A percentile compares a stretch with the other conserved stretches of the same genome.
These are phyloP conservation scores for Selene dorsalis DNA, from an alignment of 2,797 vertebrate species.

Conservation along the genomic window DNA sequence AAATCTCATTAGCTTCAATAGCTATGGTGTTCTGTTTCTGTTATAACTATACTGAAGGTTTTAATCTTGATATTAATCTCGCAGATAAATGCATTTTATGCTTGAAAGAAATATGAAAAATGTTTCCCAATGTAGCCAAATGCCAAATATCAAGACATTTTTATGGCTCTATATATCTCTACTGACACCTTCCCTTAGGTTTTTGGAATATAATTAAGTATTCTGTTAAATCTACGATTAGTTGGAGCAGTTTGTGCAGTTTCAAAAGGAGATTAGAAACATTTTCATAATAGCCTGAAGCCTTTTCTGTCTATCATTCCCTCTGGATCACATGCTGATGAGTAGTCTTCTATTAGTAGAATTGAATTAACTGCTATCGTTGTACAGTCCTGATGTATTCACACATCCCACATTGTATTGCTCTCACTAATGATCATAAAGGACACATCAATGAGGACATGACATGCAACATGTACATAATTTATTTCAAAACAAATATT, in stretches of 20 bases:
- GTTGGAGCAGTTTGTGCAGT: slow-evolving; percentile 29
- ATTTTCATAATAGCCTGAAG: slow-evolving; percentile 53
- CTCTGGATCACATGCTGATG: slow-evolving; percentile 43
- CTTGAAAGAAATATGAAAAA: slow-evolving; percentile 39
- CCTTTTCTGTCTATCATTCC: slow-evolving; percentile 32
- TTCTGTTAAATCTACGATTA: slow-evolving; percentile 42
- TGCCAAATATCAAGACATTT: slow-evolving; percentile 39
- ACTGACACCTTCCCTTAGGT: slow-evolving; percentile 36
- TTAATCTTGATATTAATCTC: slow-evolving; percentile 21
- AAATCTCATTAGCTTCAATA: neutral
- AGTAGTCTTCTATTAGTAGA: slow-evolving; percentile 59
- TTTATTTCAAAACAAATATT: slow-evolving; percentile 82
- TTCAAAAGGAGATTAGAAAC: slow-evolving; percentile 56
- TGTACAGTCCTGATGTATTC: neutral
- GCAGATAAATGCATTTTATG: slow-evolving; percentile 12
- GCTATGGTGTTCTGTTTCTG: neutral
- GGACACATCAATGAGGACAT: slow-evolving; percentile 33
- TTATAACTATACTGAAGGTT: neutral
- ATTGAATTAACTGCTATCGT: slow-evolving; percentile 48
- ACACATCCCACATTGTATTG: slow-evolving; percentile 1
- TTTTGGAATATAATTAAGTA: slow-evolving; percentile 34
- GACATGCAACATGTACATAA: slow-evolving; percentile 71
- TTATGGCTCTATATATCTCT: slow-evolving; percentile 50
- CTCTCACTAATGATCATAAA: slow-evolving; percentile 28
- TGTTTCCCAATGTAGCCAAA: slow-evolving; percentile 45